A percentile compares a stretch with the other conserved stretches of the same genome.
Evolutionary conservation across 1,140 invertebrate genomes (phyloP).

Genomic region (Lasioglossum baleicum): DNA sequence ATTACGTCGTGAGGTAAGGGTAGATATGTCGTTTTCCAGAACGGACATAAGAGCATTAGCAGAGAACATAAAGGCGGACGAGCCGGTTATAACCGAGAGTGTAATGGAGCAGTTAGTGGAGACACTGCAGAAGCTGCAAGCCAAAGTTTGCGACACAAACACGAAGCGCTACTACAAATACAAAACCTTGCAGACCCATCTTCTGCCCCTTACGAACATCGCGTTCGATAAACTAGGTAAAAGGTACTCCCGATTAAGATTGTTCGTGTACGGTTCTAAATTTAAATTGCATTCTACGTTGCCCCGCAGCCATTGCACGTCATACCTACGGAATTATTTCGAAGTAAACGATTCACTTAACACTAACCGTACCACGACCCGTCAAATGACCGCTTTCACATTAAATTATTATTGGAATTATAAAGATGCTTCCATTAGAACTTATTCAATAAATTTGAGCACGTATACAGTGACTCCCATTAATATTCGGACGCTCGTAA

Average conservation of each 20-base stretch:
- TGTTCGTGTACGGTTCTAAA: neutral
- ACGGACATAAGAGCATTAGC: slow-evolving; percentile 82
- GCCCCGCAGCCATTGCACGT: neutral
- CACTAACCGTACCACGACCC: too few species aligned
- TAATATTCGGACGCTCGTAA: too few species aligned
- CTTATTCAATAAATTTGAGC: too few species aligned
- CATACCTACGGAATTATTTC: too few species aligned
- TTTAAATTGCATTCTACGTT: neutral
- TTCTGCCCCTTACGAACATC: slow-evolving; percentile 89
- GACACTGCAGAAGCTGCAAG: slow-evolving; percentile 79
- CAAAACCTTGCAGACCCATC: slow-evolving; percentile 86
- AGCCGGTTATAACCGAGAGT: slow-evolving; percentile 81
- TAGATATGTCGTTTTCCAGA: slow-evolving; percentile 71
- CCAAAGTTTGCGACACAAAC: slow-evolving; percentile 79
- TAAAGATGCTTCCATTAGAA: too few species aligned
- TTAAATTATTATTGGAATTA: too few species aligned
- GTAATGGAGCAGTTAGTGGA: slow-evolving; percentile 81
- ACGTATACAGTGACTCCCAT: too few species aligned
- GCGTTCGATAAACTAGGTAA: slow-evolving; percentile 82
- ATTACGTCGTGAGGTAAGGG: slow-evolving; percentile 1
- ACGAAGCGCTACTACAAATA: slow-evolving; percentile 84
- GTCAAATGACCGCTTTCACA: too few species aligned
- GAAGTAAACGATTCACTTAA: too few species aligned
- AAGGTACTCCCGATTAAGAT: slow-evolving; percentile 69
- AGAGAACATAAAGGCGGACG: slow-evolving; percentile 77